Conservation (phyloP, 2,888 invertebrate genomes). For the Apocheima hispidaria region DNA sequence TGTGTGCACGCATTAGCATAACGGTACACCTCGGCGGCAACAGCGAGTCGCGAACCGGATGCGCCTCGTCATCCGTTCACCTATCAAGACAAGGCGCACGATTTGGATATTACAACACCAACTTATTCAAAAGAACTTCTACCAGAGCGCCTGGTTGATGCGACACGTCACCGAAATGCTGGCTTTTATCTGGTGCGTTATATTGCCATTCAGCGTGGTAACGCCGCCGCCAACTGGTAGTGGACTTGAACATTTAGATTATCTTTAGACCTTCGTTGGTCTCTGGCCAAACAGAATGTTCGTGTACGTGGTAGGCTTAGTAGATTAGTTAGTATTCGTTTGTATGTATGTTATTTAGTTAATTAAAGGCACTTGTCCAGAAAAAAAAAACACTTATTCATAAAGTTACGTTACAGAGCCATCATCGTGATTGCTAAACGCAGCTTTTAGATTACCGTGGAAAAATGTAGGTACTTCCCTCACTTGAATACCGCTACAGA, state of each 20-base stretch:
- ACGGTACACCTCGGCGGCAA: conserved; percentile 11
- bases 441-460: background rate
- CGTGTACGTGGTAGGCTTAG: too few species aligned
- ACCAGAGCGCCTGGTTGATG: too few species aligned
- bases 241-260: too few species aligned
- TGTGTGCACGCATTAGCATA: conserved; percentile 8
- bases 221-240: too few species aligned
- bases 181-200: background rate
- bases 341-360: too few species aligned
- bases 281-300: too few species aligned
- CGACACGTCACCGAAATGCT: background rate
- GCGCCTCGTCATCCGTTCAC: conserved; percentile 42
- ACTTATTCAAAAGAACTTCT: background rate
- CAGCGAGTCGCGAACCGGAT: conserved; percentile 37
- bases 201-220: too few species aligned
- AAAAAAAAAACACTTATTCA: too few species aligned
- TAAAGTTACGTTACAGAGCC: too few species aligned
- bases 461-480: background rate
- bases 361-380: too few species aligned
- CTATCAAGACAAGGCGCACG: conserved; percentile 28
- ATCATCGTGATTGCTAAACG: background rate
- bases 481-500: background rate
- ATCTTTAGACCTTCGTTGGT: too few species aligned
- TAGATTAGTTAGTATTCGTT: too few species aligned
- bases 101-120: conserved; percentile 39